A percentile compares a stretch with the other conserved stretches of the same genome.
These are phyloP conservation scores for Octodon degus DNA, from an alignment of 2,113 vertebrate genomes.

Conservation along the genomic window DNA sequence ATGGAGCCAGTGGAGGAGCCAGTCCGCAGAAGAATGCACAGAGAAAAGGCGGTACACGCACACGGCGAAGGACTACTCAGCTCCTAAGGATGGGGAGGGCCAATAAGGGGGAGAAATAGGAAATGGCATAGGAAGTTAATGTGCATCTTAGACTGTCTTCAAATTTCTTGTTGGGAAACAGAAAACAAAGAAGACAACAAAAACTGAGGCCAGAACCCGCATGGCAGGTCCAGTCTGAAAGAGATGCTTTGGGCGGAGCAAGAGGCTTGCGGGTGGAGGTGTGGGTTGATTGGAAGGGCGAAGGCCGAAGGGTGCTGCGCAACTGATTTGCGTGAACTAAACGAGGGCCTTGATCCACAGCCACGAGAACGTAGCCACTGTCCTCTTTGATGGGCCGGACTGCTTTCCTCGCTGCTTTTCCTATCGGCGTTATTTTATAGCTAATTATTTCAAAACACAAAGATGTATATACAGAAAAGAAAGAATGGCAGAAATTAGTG, in stretches of 20 bases:
- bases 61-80: background rate
- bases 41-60: background rate
- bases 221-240: background rate
- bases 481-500: background rate
- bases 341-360: background rate
- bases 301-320: background rate
- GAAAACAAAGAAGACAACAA: background rate
- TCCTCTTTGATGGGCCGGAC: background rate
- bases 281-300: background rate
- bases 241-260: background rate
- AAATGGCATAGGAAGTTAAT: background rate
- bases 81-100: background rate
- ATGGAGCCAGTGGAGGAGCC: background rate
- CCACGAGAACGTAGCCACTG: background rate
- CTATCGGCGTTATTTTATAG: background rate
- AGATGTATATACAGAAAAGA: background rate
- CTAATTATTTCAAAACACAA: background rate
- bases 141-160: background rate
- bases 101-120: background rate
- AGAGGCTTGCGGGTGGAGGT: background rate
- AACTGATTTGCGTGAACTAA: accelerated
- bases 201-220: background rate
- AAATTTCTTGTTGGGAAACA: background rate
- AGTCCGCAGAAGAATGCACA: background rate
- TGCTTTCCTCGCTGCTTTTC: background rate